Percentiles rank a stretch among this genome's conserved stretches.
These are phyloP conservation scores for Pseudorhiza aurosa DNA, from an alignment of 30 jellyfish, hydroid and myxozoan species.

Conservation along the genomic window DNA sequence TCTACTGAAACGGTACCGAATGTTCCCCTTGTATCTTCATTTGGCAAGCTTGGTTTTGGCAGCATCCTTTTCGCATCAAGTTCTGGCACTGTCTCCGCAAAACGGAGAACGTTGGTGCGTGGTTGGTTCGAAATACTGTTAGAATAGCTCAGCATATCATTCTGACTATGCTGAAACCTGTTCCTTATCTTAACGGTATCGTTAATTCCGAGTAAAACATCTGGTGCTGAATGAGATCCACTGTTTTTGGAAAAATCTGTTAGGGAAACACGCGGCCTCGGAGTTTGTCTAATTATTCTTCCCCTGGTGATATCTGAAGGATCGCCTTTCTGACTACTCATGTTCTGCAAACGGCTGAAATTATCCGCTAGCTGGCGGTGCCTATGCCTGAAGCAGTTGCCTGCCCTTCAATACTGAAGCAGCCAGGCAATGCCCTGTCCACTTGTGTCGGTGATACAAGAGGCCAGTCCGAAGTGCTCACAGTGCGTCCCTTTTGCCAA, in stretches of 20 bases:
- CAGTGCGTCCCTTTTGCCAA: too few relatives aligned
- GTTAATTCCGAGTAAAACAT: not conserved
- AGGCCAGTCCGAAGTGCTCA: too few relatives aligned
- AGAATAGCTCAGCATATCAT: conserved; percentile 11
- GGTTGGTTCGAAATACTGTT: not conserved
- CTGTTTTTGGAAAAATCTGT: too few relatives aligned
- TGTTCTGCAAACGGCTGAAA: too few relatives aligned
- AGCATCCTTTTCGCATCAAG: not conserved
- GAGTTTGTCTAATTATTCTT: conserved; percentile 32
- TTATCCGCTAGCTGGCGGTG: too few relatives aligned
- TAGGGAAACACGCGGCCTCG: conserved; percentile 26
- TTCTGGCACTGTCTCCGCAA: not conserved
- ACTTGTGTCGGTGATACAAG: too few relatives aligned
- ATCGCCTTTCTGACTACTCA: not conserved
- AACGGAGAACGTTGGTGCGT: not conserved
- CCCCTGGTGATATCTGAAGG: conserved; percentile 1
- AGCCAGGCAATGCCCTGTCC: too few relatives aligned
- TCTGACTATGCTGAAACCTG: conserved; percentile 46
- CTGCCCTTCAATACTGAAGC: not conserved
- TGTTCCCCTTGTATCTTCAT: too few relatives aligned
- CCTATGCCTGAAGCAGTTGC: not conserved
- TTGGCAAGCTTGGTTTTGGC: not conserved
- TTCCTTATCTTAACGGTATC: conserved; percentile 24
- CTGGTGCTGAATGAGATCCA: not conserved
- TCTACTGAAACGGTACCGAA: not conserved